These are phyloP conservation scores for Drosophila nigrodunni DNA, from an alignment of 1,140 invertebrate genomes.

Conservation along the genomic window DNA sequence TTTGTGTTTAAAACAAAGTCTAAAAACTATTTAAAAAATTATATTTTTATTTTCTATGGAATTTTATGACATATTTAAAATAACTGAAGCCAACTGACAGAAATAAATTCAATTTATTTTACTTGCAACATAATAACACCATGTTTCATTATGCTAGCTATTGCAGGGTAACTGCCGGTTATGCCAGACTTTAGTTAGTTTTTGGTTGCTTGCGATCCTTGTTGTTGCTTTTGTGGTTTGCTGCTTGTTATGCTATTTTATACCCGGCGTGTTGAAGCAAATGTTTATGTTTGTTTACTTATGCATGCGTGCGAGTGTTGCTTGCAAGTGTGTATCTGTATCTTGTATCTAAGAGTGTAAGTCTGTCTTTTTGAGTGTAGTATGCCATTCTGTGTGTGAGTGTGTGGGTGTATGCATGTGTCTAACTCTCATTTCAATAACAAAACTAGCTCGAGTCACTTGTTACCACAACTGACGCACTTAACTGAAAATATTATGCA, in stretches of 20 bases:
- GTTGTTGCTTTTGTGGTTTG: slow-evolving; percentile 63
- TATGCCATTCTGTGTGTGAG: slow-evolving; percentile 32
- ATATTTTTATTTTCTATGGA: too few species aligned
- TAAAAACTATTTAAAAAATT: too few species aligned
- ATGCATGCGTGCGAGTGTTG: slow-evolving; percentile 77
- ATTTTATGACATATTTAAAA: too few species aligned
- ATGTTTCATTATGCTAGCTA: too few species aligned
- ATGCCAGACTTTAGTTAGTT: slow-evolving; percentile 13
- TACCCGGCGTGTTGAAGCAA: slow-evolving; percentile 76
- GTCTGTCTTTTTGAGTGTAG: slow-evolving; percentile 29
- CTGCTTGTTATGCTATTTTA: slow-evolving; percentile 82
- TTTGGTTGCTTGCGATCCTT: slow-evolving; percentile 17
- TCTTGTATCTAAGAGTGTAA: slow-evolving; percentile 33
- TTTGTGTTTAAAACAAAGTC: too few species aligned
- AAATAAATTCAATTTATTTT: too few species aligned
- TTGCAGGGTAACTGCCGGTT: background rate
- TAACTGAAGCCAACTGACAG: too few species aligned
- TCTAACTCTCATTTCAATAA: slow-evolving; percentile 75
- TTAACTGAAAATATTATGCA: slow-evolving; percentile 79
- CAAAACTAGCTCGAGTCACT: slow-evolving; percentile 78
- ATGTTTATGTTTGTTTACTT: slow-evolving; percentile 82
- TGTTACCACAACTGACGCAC: slow-evolving; percentile 80
- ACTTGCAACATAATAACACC: too few species aligned
- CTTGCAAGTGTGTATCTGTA: slow-evolving; percentile 11
- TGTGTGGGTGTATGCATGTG: slow-evolving; percentile 2